These are phyloP conservation scores for Phylloscopus trochiloides DNA, from an alignment of 2,113 vertebrate species.

Conservation along the genomic window DNA sequence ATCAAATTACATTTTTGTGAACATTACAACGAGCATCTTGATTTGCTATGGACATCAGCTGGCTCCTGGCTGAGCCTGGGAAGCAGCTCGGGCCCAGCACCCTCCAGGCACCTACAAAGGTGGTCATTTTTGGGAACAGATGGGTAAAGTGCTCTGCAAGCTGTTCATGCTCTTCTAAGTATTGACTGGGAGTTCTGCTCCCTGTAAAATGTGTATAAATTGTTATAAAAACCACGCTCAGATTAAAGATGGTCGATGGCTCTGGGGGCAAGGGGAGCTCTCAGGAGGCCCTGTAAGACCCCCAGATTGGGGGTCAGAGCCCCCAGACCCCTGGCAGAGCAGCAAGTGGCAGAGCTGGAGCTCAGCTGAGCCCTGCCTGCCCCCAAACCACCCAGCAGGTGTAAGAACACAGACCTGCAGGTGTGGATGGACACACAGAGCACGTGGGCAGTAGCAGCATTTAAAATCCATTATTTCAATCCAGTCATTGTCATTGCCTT, in stretches of 20 bases:
- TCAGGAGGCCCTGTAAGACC: neutral
- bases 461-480: neutral
- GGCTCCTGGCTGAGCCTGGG: slow-evolving; percentile 8
- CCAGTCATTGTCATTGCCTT: neutral
- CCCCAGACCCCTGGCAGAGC: neutral
- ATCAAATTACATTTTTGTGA: slow-evolving; percentile 56
- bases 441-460: rapidly evolving
- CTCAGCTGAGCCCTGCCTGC: neutral
- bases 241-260: neutral
- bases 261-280: neutral
- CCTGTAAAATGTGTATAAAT: neutral
- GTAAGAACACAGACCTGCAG: rapidly evolving
- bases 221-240: rapidly evolving
- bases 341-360: neutral
- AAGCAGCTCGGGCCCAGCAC: slow-evolving; percentile 2
- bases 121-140: neutral
- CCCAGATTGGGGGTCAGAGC: rapidly evolving
- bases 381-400: rapidly evolving
- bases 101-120: slow-evolving; percentile 3
- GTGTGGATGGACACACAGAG: rapidly evolving
- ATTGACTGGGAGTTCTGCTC: neutral
- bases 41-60: slow-evolving; percentile 34
- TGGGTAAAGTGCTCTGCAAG: neutral
- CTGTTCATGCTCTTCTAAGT: neutral
- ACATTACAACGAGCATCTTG: neutral